Conservation (phyloP, 2,888 invertebrate genomes). For the Drosophila fulvimacula region DNA sequence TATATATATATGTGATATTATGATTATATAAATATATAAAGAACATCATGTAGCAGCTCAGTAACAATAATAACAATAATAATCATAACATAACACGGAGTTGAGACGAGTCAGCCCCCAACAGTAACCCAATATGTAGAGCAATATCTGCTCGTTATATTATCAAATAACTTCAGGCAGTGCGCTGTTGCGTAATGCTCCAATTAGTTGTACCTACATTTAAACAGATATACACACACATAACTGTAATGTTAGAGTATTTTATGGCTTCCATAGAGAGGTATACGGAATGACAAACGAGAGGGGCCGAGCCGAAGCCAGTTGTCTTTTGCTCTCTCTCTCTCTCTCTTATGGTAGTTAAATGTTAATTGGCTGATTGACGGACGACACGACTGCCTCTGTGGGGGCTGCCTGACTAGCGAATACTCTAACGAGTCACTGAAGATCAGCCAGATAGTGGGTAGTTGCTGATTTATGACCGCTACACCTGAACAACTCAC, state of each 20-base stretch:
- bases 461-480: not conserved
- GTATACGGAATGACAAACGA: constrained; percentile 22
- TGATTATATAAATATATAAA: not conserved
- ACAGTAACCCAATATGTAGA: not conserved
- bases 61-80: constrained; percentile 4
- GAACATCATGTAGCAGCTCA: not conserved
- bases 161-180: constrained; percentile 23
- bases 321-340: constrained; percentile 7
- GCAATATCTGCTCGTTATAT: not conserved
- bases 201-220: not conserved
- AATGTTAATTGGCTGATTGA: constrained; percentile 71
- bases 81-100: not conserved
- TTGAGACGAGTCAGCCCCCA: not conserved
- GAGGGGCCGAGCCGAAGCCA: constrained; percentile 18
- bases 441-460: not conserved
- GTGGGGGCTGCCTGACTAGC: not conserved
- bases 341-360: constrained; percentile 54
- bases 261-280: constrained; percentile 49
- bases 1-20: too few relatives aligned
- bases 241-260: constrained; percentile 1
- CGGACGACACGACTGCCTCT: constrained; percentile 24
- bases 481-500: not conserved
- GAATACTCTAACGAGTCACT: not conserved
- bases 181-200: constrained; percentile 9
- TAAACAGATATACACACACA: not conserved